Evolutionary conservation across 23 tunicate species (phyloP), one percentile per base, ranked within the genome.

Genomic region (Phallusia fumigata): DNA sequence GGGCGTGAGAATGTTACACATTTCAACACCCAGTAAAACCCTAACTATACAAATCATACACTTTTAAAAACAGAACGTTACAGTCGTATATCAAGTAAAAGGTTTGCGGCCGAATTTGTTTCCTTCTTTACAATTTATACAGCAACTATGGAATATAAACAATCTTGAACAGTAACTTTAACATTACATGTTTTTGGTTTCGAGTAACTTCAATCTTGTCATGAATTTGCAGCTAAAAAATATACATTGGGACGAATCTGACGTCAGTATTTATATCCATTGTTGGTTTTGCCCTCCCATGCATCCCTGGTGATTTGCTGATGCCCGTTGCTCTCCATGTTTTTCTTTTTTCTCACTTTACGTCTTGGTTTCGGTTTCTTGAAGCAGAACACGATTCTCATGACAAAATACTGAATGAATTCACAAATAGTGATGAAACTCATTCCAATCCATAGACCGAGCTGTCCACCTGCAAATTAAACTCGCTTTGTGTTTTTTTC

Each of bases 361-460:
- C 47, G 5, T 10, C 10, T 40, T 2, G 13, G 28, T 24, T 58
- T 58, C 5, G 69, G 69, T 13, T 58, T 22, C 28, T 58, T 58
- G 69, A 58, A 58, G 16, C 69, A 58, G 28, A 21, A 58, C 28
- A 58, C 26, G 26, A 58, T 24, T 52, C 76, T 75, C 47, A 28
- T 35, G n/a, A 52, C 65, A 11, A 81, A 81, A 36, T 75, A 87
- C 44, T 87, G 90, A 34, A 87, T 69, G 15, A 87, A 50, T 32
- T 87, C 90, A 10, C 53, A 40, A 35, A 81, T 18, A 3, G 90
- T 87, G 30, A 87, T 44, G 58, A 87, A 65, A 51, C 90, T 87
- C 90, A 87, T 87, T 30, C 90, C 90, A 49, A 87, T 52, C 90
- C 90, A 87, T 32, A 87, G 33, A 22, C 90, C 90, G 40, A 87